phyloP scores from a whole-genome alignment of 2,797 vertebrate genomes.

The Saxicola maurus region DNA sequence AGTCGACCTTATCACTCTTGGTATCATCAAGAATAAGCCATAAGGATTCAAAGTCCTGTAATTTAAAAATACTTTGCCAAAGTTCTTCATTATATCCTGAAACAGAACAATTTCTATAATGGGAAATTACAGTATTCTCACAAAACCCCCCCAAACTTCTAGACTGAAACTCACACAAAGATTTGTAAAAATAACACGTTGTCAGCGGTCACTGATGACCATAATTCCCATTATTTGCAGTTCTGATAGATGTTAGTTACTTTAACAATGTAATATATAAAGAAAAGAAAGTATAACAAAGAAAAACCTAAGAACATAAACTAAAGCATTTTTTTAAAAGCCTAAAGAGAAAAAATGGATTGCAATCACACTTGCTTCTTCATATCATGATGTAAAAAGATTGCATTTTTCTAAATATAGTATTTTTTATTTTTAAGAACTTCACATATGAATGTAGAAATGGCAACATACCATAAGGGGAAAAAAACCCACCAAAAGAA shows the following conservation, averaged over 20 bases:
- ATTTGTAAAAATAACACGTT: neutral
- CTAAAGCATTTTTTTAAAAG: neutral
- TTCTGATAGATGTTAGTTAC: neutral
- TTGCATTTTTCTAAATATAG: neutral
- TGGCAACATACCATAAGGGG: neutral
- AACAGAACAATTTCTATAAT: neutral
- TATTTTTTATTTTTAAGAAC: neutral
- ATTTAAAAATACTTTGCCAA: conserved; percentile 9
- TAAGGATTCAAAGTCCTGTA: conserved; percentile 72
- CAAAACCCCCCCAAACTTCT: neutral
- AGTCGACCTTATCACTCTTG: conserved; percentile 52
- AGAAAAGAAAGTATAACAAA: too few species aligned
- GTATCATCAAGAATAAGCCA: conserved; percentile 67
- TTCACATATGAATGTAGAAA: neutral
- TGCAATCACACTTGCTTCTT: neutral
- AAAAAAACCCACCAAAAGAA: neutral
- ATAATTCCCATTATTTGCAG: neutral
- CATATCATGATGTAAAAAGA: neutral
- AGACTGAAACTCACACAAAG: neutral
- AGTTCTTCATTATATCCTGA: neutral
- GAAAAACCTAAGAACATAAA: neutral
- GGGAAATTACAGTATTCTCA: neutral
- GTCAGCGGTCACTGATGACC: neutral
- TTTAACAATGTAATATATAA: neutral
- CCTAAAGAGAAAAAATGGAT: neutral